phyloP scores from a whole-genome alignment of 2,888 invertebrate genomes.

The Dasysyrphus tricinctus region DNA sequence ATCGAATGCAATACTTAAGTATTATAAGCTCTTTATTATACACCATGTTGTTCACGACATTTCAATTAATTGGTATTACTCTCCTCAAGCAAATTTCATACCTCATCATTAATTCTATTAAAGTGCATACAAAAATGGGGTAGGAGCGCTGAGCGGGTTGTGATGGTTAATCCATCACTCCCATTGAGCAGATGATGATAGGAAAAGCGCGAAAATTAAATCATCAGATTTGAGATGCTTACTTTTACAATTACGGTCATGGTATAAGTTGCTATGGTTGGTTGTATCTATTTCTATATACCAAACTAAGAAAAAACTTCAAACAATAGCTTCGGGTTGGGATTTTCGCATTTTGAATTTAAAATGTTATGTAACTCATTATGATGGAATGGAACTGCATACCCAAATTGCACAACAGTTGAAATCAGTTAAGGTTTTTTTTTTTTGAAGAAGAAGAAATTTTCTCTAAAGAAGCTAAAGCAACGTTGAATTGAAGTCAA shows the following conservation, averaged over 20 bases:
- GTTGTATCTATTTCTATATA: background rate
- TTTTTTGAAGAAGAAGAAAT: background rate
- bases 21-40: constrained; percentile 26
- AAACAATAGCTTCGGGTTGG: constrained; percentile 65
- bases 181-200: constrained; percentile 55
- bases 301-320: constrained; percentile 5
- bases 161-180: constrained; percentile 26
- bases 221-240: constrained; percentile 60
- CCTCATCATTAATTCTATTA: constrained; percentile 73
- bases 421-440: constrained; percentile 40
- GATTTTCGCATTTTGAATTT: constrained; percentile 52
- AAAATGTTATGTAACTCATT: constrained; percentile 64
- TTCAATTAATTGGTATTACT: constrained; percentile 70
- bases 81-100: constrained; percentile 67
- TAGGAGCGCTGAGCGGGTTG: background rate
- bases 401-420: constrained; percentile 55
- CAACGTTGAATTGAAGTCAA: constrained; percentile 29
- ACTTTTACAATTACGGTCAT: constrained; percentile 53
- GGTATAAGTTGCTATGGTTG: background rate
- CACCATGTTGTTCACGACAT: constrained; percentile 69
- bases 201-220: constrained; percentile 74
- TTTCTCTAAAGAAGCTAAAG: constrained; percentile 10
- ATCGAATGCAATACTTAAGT: constrained; percentile 16
- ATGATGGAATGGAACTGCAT: constrained; percentile 62
- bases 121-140: constrained; percentile 6